phyloP scores from a whole-genome alignment of 2,888 invertebrate genomes.

The Ctenicera cuprea region DNA sequence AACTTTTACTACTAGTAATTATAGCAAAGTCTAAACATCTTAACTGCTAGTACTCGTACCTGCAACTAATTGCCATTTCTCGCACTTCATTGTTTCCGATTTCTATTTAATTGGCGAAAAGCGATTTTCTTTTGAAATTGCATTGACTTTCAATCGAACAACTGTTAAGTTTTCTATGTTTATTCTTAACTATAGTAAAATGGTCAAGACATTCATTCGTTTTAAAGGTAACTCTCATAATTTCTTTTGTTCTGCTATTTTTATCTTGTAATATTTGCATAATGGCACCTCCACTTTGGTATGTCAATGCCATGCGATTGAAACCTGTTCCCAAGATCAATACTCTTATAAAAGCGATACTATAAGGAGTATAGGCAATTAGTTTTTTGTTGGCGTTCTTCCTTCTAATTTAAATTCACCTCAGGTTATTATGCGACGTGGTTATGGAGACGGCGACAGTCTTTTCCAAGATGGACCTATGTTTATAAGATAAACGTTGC shows the following conservation, averaged over 20 bases:
- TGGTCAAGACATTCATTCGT: background rate
- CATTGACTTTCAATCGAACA: background rate
- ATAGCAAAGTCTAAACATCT: background rate
- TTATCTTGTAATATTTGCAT: conserved; percentile 9
- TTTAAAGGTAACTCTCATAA: background rate
- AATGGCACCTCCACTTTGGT: conserved; percentile 7
- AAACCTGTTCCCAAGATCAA: conserved; percentile 22
- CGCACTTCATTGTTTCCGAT: conserved; percentile 8
- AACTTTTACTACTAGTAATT: background rate
- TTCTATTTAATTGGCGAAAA: conserved; percentile 14
- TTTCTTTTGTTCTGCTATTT: conserved; percentile 13
- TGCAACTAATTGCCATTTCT: conserved; percentile 1
- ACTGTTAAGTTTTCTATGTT: background rate
- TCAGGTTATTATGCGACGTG: conserved; percentile 5
- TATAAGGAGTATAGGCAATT: background rate
- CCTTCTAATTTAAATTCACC: conserved; percentile 22
- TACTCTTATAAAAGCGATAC: conserved; percentile 7
- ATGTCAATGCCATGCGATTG: conserved; percentile 19
- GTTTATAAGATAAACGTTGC: background rate
- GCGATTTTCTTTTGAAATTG: background rate
- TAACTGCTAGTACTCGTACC: background rate
- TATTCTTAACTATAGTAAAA: background rate
- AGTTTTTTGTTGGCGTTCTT: background rate
- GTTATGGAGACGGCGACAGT: background rate
- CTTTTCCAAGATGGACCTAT: background rate